Evolutionary conservation across 1,140 invertebrate genomes (phyloP), one percentile per base, ranked within the genome.

Genomic region (Euwallacea fornicatus): DNA sequence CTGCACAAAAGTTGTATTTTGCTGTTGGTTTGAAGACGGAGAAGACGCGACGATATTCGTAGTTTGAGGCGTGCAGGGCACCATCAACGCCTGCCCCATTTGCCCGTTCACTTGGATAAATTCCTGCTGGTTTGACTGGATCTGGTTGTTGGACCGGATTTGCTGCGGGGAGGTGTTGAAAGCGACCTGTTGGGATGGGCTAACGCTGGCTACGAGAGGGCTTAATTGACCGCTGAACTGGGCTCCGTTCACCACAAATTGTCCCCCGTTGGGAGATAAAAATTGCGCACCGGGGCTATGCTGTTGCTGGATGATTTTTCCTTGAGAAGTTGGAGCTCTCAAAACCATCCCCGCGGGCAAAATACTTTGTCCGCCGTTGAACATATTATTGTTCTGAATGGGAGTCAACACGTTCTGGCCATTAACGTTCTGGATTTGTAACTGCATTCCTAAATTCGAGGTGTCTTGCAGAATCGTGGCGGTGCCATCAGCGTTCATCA

Each of bases 351-450:
- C 91, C 2, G 88, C 86, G 7, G 88, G 86, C 13, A 92, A 82
- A 58, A 92, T 87, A 69, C 87, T 88, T 65, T 90, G 86, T 46
- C 85, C 84, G 13, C 83, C 81, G 76, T 84, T 84, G 61, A 86
- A 86, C 46, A 86, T 83, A 13, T 80, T 80, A 68, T 84, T 84
- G 75, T 88, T 91, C 76, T 91, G 90, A 7, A 92, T 86, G 0
- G 89, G 90, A 2, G 90, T 91, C 43, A 92, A 80, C 44, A 92
- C 88, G 74, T 92, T 92, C 70, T 91, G 90, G 0, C 89, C 90
- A 72, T 91, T 91, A 7, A 93, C 90, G 68, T 92, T 92, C 76
- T 93, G 91, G 72, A 94, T 85, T 75, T 93, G 92, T 2, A 91
- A 74, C 67, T 91, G 90, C 86, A 91, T 87, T 0, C 88, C 88